These are phyloP conservation scores for Paradisaea rubra DNA, from an alignment of 2,113 vertebrate genomes.

Conservation along the genomic window DNA sequence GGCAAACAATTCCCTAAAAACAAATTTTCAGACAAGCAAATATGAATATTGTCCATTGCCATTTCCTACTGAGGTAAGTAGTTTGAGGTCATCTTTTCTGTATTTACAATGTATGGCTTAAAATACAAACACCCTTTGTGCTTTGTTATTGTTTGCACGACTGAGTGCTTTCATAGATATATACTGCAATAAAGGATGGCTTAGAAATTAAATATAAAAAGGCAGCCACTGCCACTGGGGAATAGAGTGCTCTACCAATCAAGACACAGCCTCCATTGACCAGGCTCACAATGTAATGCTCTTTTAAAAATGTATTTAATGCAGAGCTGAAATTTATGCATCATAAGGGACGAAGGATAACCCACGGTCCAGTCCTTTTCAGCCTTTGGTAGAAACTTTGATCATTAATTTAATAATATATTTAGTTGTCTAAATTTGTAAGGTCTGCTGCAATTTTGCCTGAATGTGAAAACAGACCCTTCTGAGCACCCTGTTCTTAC, in stretches of 20 bases:
- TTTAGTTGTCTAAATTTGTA: not conserved
- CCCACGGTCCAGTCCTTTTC: not conserved
- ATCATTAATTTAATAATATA: not conserved
- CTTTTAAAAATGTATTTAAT: not conserved
- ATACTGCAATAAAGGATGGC: not conserved
- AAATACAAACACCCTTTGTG: constrained; percentile 20
- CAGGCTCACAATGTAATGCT: constrained; percentile 6
- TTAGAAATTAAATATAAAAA: constrained; percentile 52
- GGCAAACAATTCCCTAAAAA: not conserved
- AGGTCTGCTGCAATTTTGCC: not conserved
- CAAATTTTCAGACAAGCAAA: not conserved
- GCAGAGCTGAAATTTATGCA: not conserved
- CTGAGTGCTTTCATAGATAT: constrained; percentile 35
- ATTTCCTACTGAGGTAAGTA: constrained; percentile 12
- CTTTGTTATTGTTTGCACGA: constrained; percentile 28
- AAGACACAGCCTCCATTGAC: not conserved
- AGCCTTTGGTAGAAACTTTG: not conserved
- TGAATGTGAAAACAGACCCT: not conserved
- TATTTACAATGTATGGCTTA: not conserved
- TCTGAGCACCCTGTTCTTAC: not conserved
- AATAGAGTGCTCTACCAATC: constrained; percentile 21
- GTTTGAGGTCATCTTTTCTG: constrained; percentile 43
- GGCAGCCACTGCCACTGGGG: constrained; percentile 55
- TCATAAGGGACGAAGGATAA: not conserved
- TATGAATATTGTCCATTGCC: not conserved